These are phyloP conservation scores for Rhopalosiphum padi DNA, from an alignment of 1,140 invertebrate genomes.

Conservation along the genomic window DNA sequence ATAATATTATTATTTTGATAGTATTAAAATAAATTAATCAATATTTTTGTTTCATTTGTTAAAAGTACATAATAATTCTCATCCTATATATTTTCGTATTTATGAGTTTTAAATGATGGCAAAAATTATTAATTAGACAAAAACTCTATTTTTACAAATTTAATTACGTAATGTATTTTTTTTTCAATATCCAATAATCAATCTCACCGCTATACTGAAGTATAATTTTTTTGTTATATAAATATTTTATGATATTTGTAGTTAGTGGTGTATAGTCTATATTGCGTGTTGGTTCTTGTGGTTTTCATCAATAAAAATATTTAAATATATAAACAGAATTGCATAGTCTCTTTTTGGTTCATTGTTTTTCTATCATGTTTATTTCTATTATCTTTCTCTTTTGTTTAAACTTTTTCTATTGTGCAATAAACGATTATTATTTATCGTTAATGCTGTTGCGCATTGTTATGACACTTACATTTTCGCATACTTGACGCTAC, in stretches of 20 bases:
- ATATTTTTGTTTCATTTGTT: background rate
- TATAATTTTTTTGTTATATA: background rate
- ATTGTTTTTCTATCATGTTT: background rate
- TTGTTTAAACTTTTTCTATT: constrained; percentile 31
- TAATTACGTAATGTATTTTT: background rate
- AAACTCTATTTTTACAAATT: background rate
- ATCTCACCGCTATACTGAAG: background rate
- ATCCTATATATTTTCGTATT: background rate
- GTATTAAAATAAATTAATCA: background rate
- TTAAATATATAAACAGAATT: background rate
- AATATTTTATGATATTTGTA: background rate
- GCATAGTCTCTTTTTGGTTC: background rate
- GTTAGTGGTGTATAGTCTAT: background rate
- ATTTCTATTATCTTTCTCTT: constrained; percentile 8
- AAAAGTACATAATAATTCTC: background rate
- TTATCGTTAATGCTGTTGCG: background rate
- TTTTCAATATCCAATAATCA: background rate
- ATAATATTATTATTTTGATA: background rate
- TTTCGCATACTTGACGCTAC: background rate
- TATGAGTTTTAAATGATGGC: background rate
- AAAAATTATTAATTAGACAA: background rate
- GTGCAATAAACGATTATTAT: constrained; percentile 15
- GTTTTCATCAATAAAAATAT: background rate
- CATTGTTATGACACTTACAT: constrained; percentile 29
- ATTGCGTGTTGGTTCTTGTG: background rate